Conservation (phyloP, 2,888 invertebrate genomes). For the Coelopa pilipes region DNA sequence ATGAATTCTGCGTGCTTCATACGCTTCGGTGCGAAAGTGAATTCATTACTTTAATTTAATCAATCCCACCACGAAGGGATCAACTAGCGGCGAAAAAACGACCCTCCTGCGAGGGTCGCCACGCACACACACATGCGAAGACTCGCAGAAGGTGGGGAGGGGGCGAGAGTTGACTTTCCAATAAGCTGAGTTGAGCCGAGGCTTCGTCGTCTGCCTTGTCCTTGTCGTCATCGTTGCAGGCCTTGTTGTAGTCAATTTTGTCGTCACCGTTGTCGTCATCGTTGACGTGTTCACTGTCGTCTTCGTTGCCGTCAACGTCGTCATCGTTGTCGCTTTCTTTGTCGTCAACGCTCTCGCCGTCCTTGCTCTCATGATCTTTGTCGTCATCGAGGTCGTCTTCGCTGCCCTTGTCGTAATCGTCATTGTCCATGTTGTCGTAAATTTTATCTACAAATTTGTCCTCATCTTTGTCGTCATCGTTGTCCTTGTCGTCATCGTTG, state of each 20-base stretch:
- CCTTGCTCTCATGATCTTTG: not conserved
- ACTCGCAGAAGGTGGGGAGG: not conserved
- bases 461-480: not conserved
- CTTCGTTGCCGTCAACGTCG: not conserved
- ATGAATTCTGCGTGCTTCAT: conserved; percentile 10
- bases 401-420: not conserved
- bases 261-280: not conserved
- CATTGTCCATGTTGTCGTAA: conserved; percentile 1
- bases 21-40: conserved; percentile 20
- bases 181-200: too few relatives aligned
- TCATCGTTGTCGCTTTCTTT: conserved; percentile 7
- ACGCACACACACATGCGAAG: not conserved
- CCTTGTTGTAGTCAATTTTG: too few relatives aligned
- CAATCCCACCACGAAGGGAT: conserved; percentile 6
- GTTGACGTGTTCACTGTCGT: not conserved
- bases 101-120: not conserved
- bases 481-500: not conserved
- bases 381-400: not conserved
- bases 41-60: conserved; percentile 31
- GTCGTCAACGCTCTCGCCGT: too few relatives aligned
- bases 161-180: too few relatives aligned
- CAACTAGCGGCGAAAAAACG: too few relatives aligned
- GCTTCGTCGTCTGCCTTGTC: not conserved
- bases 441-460: not conserved
- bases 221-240: conserved; percentile 6